phyloP scores from a whole-genome alignment of 1,140 invertebrate genomes.

The Drosophila teissieri region DNA sequence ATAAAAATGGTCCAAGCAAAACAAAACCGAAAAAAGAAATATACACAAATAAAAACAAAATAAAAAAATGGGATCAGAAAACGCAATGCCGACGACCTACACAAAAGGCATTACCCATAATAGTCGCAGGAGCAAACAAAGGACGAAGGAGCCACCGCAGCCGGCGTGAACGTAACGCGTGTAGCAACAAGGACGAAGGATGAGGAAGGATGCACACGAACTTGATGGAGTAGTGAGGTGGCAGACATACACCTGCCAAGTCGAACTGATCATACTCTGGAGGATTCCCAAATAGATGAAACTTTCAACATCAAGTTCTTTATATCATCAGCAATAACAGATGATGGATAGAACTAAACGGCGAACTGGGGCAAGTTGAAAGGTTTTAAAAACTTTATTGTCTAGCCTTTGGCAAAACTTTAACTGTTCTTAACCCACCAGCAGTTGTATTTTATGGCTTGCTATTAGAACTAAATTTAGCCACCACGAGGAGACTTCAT shows the following conservation, averaged over 20 bases:
- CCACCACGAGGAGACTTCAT: neutral
- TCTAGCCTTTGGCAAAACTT: neutral
- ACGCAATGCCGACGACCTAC: conserved; percentile 62
- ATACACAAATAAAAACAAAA: conserved; percentile 17
- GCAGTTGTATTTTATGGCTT: neutral
- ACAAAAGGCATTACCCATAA: conserved; percentile 74
- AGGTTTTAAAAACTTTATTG: neutral
- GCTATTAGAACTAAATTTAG: neutral
- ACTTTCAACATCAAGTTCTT: neutral
- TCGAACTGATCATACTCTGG: conserved; percentile 18
- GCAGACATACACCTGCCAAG: neutral
- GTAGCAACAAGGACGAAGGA: conserved; percentile 22
- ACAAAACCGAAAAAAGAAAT: conserved; percentile 34
- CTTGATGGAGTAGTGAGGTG: conserved; percentile 1
- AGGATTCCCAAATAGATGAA: conserved; percentile 3
- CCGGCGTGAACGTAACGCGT: conserved; percentile 48
- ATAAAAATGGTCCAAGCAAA: conserved; percentile 56
- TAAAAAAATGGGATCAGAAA: conserved; percentile 34
- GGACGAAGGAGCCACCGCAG: conserved; percentile 1
- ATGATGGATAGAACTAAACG: conserved; percentile 21
- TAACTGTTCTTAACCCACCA: neutral
- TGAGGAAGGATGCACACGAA: conserved; percentile 2
- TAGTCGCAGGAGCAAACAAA: conserved; percentile 42
- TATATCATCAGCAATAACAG: conserved; percentile 7
- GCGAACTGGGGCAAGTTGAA: conserved; percentile 1